These are phyloP conservation scores for Plebejus argus DNA, from an alignment of 2,888 invertebrate species.

Conservation along the genomic window DNA sequence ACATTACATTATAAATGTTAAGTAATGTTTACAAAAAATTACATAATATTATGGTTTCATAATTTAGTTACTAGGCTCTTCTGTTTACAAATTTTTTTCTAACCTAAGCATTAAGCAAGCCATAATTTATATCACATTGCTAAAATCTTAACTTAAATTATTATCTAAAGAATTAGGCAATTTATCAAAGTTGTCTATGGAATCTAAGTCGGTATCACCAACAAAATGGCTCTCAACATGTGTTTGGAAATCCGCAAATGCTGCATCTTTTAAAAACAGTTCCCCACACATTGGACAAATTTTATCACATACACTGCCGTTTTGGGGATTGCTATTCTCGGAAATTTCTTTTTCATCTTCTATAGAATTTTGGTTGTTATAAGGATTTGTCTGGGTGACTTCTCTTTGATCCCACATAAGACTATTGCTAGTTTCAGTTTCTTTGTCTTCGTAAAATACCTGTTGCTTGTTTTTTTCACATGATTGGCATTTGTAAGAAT, in stretches of 20 bases:
- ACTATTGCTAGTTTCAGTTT: slow-evolving; percentile 75
- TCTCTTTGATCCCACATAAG: slow-evolving; percentile 71
- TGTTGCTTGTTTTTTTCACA: slow-evolving; percentile 61
- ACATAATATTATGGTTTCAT: background rate
- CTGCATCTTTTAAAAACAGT: slow-evolving; percentile 78
- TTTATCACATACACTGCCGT: slow-evolving; percentile 63
- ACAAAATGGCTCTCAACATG: slow-evolving; percentile 90
- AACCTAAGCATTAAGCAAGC: background rate
- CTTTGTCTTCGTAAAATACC: slow-evolving; percentile 66
- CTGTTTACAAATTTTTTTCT: background rate
- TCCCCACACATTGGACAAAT: slow-evolving; percentile 89
- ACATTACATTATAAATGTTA: background rate
- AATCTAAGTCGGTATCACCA: slow-evolving; percentile 79
- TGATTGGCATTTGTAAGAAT: slow-evolving; percentile 68
- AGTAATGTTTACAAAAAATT: background rate
- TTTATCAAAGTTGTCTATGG: slow-evolving; percentile 78
- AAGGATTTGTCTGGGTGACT: slow-evolving; percentile 66
- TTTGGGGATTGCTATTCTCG: slow-evolving; percentile 47
- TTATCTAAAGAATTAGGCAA: slow-evolving; percentile 67
- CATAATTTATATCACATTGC: background rate
- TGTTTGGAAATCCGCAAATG: slow-evolving; percentile 84
- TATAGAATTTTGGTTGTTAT: slow-evolving; percentile 61
- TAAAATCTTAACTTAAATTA: slow-evolving; percentile 16
- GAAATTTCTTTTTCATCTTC: slow-evolving; percentile 52
- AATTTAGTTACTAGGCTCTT: background rate